A percentile compares a stretch with the other conserved stretches of the same genome.
Conservation (phyloP, 2,113 vertebrate species). For the Oenanthe oenanthe region DNA sequence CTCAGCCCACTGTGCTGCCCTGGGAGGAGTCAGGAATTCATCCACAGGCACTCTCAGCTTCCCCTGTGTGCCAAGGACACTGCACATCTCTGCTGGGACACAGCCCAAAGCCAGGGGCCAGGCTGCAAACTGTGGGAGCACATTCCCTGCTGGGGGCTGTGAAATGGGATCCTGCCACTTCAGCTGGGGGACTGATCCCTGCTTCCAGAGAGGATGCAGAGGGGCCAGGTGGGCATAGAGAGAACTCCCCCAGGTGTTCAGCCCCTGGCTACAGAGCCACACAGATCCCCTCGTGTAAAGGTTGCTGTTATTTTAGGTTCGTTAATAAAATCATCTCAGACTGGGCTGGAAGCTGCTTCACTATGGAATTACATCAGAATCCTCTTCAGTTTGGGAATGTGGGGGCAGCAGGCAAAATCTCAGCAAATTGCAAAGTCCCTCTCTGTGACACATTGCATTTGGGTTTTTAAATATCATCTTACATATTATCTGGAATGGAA, state of each 20-base stretch:
- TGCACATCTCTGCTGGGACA: not conserved
- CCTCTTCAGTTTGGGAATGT: not conserved
- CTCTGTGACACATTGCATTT: not conserved
- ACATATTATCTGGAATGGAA: not conserved
- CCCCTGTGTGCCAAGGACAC: not conserved
- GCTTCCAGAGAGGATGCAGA: not conserved
- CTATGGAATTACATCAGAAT: not conserved
- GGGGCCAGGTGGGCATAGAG: rapidly evolving
- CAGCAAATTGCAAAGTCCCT: not conserved
- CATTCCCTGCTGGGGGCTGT: rapidly evolving
- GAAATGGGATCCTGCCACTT: not conserved
- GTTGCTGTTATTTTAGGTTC: not conserved
- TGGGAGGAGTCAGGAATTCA: not conserved
- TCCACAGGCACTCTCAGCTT: not conserved
- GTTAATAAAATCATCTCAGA: not conserved
- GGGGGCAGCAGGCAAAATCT: not conserved
- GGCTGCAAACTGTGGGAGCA: not conserved
- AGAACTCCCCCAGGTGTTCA: not conserved
- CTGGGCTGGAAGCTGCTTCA: not conserved
- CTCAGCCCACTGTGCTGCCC: rapidly evolving
- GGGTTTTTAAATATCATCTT: not conserved
- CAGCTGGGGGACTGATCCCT: not conserved
- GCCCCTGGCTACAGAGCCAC: rapidly evolving
- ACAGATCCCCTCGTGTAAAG: not conserved
- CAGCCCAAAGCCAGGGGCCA: not conserved